Evolutionary conservation across 2,113 vertebrate species (phyloP), one percentile per base, ranked within the genome.

Genomic region (Cygnus buccinator): DNA sequence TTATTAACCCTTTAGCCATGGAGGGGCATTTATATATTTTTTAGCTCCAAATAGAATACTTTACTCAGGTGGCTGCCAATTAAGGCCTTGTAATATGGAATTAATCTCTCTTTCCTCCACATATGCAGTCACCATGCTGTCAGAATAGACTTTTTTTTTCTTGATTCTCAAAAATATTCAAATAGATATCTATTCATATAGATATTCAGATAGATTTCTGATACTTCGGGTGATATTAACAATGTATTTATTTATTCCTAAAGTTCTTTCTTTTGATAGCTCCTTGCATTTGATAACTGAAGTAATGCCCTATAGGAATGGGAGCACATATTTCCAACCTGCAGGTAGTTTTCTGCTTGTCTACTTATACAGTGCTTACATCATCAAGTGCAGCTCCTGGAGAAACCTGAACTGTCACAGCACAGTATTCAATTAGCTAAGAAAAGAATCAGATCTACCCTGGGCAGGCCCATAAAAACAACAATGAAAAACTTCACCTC

Each of bases 331-430:
- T 87, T 87, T 93, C 31, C 29, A 73, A 11, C 35, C 72, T 62
- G n/a, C 44, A 55, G 19, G 58, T 65, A 79, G 20, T 23, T 94
- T 89, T 88, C 59, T 88, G 25, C 16, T 83, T 67, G n/a, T 23
- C 75, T 77, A n/a, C 90, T 84, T 74, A 50, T 39, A 77, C 59
- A 74, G 43, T 46, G 29, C 14, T 63, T 91, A 35, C 80, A 17
- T 59, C 44, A 77, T 71, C 43, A 63, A 63, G 12, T 79, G 78
- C 55, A 62, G 22, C 59, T 83, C 46, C 63, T 59, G 28, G 50
- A 55, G 87, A 96, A 85, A 33, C 46, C 76, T 77, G n/a, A 90
- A 74, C 61, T 63, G 72, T 63, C 93, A 84, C 78, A 94, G 75
- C 20, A 52, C 39, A 88, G 15, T 50, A 35, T 86, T 71, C 88